phyloP scores from a whole-genome alignment of 2,797 vertebrate species.

The Miichthys miiuy region DNA sequence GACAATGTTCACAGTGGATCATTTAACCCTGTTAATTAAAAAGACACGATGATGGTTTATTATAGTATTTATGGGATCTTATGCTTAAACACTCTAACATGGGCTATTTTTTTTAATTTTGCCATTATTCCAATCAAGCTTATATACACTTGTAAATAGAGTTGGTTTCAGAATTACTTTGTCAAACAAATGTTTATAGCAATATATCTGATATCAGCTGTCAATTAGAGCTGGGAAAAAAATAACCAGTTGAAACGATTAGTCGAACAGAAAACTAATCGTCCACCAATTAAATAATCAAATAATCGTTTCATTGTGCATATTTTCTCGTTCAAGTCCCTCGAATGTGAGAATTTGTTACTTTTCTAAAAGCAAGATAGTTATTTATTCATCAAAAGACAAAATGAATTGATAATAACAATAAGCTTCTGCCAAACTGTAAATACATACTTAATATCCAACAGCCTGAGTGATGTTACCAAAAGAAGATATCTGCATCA shows the following conservation, averaged over 20 bases:
- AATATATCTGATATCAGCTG: background rate
- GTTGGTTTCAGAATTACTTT: background rate
- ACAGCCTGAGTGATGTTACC: background rate
- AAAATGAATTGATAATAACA: too few relatives aligned
- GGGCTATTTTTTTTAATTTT: background rate
- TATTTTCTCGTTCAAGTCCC: too few relatives aligned
- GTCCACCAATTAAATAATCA: background rate
- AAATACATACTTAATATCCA: background rate
- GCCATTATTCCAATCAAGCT: too few relatives aligned
- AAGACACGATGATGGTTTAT: background rate
- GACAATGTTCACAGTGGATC: background rate
- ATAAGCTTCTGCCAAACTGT: too few relatives aligned
- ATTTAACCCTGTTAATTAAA: background rate
- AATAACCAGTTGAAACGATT: background rate
- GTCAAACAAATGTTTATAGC: slow-evolving; percentile 4
- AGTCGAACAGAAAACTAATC: background rate
- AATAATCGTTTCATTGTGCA: too few relatives aligned
- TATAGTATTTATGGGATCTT: background rate
- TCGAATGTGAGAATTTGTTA: background rate
- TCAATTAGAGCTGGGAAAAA: background rate
- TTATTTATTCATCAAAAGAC: too few relatives aligned
- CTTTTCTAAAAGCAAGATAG: too few relatives aligned
- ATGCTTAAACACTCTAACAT: background rate
- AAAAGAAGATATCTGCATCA: background rate
- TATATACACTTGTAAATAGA: too few relatives aligned